Evolutionary conservation across 2,113 vertebrate genomes (phyloP), one percentile per base, ranked within the genome.

Genomic region (Hucho hucho): DNA sequence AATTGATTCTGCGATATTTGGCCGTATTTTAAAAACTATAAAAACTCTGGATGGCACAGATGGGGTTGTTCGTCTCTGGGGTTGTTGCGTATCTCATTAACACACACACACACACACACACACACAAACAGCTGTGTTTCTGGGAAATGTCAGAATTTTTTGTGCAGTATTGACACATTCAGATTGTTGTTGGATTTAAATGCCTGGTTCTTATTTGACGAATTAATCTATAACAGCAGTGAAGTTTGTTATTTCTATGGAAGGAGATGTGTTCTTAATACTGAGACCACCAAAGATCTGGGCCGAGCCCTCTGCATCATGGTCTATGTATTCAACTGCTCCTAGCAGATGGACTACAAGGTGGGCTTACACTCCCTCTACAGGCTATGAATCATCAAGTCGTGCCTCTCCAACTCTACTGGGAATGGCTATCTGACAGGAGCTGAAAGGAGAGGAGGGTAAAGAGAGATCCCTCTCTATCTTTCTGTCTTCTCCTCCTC

Each of bases 311-410:
- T 98, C 20, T 96, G 97, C 74, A 90, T 96, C 89, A 97, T 98
- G 96, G 96, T 99, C 70, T 98, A 99, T 0, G 96, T 99, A 49
- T 99, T 99, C 75, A 98, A 99, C 93, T 99, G 98, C 91, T 99
- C 97, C 0, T 96, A 99, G 87, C 98, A 99, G 91, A 98, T 99
- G 97, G 98, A 98, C 89, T 96, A 97, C 88, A 96, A 99, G 96
- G 98, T 98, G 49, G 4, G 47, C 14, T 53, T 4, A 53, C 49
- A 18, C 16, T 43, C 49, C 16, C 49, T 53, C 16, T 53, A 4
- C 49, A 53, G 16, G 14, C 47, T 49, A 4, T 16, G 47, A 16
- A 49, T 49, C 47, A 16, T 53, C 49, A 43, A 12, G 49, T 53
- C 49, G 16, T 53, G 16, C 49, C 16, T 53, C 49, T 53, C 13